These are phyloP conservation scores for Apis cerana DNA, from an alignment of 1,140 invertebrate species.

Conservation along the genomic window DNA sequence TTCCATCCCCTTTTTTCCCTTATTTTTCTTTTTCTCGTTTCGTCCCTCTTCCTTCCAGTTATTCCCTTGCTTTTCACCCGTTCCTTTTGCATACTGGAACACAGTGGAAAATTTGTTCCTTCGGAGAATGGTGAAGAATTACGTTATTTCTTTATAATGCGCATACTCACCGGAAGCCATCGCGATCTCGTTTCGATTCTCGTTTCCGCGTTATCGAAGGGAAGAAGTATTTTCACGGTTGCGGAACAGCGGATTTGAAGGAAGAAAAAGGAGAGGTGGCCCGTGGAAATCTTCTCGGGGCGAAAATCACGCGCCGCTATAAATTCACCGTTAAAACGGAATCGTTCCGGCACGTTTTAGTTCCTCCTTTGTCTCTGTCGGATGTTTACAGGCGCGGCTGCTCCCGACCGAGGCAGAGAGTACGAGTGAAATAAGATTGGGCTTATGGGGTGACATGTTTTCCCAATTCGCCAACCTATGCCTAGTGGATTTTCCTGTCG, in stretches of 20 bases:
- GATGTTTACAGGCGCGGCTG: constrained; percentile 56
- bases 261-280: neutral
- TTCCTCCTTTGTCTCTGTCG: constrained; percentile 62
- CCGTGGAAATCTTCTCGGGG: constrained; percentile 49
- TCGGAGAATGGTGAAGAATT: constrained; percentile 54
- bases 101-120: neutral
- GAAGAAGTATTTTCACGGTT: constrained; percentile 69
- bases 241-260: constrained; percentile 18
- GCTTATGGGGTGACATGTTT: constrained; percentile 62
- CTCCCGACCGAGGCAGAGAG: constrained; percentile 45
- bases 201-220: constrained; percentile 66
- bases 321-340: constrained; percentile 65
- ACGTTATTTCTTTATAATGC: constrained; percentile 70
- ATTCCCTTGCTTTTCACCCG: too few relatives aligned
- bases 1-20: too few relatives aligned
- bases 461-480: constrained; percentile 17
- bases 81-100: too few relatives aligned
- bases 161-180: constrained; percentile 61
- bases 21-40: neutral
- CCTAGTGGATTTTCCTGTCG: constrained; percentile 36
- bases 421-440: constrained; percentile 54
- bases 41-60: too few relatives aligned
- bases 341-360: constrained; percentile 62
- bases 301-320: constrained; percentile 64
- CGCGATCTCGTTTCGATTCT: constrained; percentile 65